Conservation (phyloP, 2,888 invertebrate genomes). For the Penaeus monodon region DNA sequence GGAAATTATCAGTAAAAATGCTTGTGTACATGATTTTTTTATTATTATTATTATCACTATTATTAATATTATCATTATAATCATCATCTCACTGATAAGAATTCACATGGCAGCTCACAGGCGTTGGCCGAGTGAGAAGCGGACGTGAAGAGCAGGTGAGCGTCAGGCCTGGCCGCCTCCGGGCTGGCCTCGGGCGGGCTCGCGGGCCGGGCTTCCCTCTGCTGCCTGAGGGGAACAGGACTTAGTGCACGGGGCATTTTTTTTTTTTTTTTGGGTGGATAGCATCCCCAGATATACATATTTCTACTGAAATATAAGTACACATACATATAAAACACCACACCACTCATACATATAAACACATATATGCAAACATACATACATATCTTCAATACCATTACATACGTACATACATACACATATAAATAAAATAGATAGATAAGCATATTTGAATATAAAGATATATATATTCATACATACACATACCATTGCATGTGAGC, state of each 20-base stretch:
- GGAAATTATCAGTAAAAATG: too few species aligned
- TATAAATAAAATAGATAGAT: too few species aligned
- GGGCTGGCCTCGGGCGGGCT: background rate
- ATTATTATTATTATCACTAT: background rate
- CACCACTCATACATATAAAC: background rate
- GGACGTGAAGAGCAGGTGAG: slow-evolving; percentile 33
- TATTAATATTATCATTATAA: background rate
- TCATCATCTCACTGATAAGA: too few species aligned
- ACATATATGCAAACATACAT: background rate
- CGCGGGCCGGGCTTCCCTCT: background rate
- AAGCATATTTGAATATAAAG: too few species aligned
- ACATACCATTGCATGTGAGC: background rate
- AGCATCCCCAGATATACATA: too few species aligned
- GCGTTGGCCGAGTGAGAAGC: background rate
- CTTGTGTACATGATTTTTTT: background rate
- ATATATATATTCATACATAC: too few species aligned
- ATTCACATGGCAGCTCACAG: background rate
- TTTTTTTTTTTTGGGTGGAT: too few species aligned
- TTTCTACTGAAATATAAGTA: too few species aligned
- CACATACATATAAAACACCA: slow-evolving; percentile 11
- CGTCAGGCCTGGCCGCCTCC: background rate
- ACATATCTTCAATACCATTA: background rate
- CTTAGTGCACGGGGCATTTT: too few species aligned
- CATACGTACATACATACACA: too few species aligned
- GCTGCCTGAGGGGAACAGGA: too few species aligned